Evolutionary conservation across 2,797 vertebrate genomes (phyloP).

Genomic region (Parauchenoglanis ngamensis): DNA sequence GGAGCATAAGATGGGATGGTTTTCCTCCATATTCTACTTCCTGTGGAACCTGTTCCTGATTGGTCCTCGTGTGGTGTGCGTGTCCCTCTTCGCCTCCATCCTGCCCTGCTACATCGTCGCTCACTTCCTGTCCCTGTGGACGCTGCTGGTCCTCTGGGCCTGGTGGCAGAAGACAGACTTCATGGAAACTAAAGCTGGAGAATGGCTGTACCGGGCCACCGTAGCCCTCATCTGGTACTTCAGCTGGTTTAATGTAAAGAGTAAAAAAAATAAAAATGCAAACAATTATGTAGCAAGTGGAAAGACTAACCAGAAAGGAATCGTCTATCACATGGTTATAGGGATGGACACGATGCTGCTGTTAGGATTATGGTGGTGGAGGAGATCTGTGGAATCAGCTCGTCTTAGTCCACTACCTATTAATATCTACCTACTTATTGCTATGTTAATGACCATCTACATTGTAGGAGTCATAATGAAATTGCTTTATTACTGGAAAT

Average conservation of each 20-base stretch:
- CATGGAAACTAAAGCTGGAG: conserved; percentile 70
- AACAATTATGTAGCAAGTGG: conserved; percentile 63
- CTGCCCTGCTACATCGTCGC: conserved; percentile 72
- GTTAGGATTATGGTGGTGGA: conserved; percentile 69
- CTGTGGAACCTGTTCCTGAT: conserved; percentile 87
- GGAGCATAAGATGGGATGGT: conserved; percentile 62
- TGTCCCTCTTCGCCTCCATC: conserved; percentile 81
- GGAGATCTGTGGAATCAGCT: background rate
- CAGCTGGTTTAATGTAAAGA: conserved; percentile 82
- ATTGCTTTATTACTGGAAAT: conserved; percentile 80
- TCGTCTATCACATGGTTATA: conserved; percentile 75
- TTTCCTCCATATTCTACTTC: conserved; percentile 75
- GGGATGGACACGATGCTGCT: conserved; percentile 74
- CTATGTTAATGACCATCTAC: conserved; percentile 78
- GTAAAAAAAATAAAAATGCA: conserved; percentile 50
- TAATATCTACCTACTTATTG: background rate
- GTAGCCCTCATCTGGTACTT: conserved; percentile 90
- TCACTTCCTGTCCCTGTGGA: conserved; percentile 82
- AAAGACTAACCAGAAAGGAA: conserved; percentile 62
- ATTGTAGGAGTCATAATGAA: conserved; percentile 79
- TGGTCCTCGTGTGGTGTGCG: conserved; percentile 71
- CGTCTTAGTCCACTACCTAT: conserved; percentile 22
- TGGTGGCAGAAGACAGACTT: conserved; percentile 75
- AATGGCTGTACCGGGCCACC: conserved; percentile 79
- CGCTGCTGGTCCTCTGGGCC: conserved; percentile 76